These are phyloP conservation scores for Itoplectis maculator DNA, from an alignment of 2,888 invertebrate genomes.

Conservation along the genomic window DNA sequence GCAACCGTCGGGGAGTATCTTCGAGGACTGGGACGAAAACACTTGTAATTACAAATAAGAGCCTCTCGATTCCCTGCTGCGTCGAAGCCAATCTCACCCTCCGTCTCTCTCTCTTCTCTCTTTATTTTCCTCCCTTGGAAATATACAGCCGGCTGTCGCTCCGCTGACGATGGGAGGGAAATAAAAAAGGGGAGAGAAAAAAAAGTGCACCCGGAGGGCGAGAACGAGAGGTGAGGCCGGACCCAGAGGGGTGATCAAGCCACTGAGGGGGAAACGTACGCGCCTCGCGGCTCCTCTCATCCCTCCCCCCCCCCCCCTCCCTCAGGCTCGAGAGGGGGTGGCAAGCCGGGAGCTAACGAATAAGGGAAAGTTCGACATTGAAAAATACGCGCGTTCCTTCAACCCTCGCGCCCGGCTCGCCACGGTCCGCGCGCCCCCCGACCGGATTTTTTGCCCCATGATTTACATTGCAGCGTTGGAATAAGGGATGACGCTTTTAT, in stretches of 20 bases:
- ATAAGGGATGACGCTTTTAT: not conserved
- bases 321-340: too few relatives aligned
- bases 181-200: not conserved
- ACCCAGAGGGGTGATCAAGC: constrained; percentile 55
- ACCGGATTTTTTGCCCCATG: not conserved
- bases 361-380: constrained; percentile 56
- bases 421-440: not conserved
- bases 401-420: constrained; percentile 24
- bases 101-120: constrained; percentile 30
- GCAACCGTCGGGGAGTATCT: constrained; percentile 57
- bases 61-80: constrained; percentile 70
- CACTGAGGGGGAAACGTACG: constrained; percentile 26
- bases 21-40: constrained; percentile 61
- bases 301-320: not conserved
- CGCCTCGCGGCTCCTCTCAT: constrained; percentile 18
- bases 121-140: constrained; percentile 26
- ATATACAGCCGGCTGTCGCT: constrained; percentile 28
- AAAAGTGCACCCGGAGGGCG: constrained; percentile 2
- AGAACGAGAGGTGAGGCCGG: constrained; percentile 13
- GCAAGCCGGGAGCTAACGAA: constrained; percentile 50
- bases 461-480: constrained; percentile 12
- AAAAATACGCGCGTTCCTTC: constrained; percentile 54
- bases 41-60: constrained; percentile 76
- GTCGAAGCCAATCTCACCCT: constrained; percentile 52
- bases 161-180: not conserved